A percentile compares a stretch with the other conserved stretches of the same genome.
phyloP scores from a whole-genome alignment of 1,140 invertebrate species.

The Notospermus geniculatus region DNA sequence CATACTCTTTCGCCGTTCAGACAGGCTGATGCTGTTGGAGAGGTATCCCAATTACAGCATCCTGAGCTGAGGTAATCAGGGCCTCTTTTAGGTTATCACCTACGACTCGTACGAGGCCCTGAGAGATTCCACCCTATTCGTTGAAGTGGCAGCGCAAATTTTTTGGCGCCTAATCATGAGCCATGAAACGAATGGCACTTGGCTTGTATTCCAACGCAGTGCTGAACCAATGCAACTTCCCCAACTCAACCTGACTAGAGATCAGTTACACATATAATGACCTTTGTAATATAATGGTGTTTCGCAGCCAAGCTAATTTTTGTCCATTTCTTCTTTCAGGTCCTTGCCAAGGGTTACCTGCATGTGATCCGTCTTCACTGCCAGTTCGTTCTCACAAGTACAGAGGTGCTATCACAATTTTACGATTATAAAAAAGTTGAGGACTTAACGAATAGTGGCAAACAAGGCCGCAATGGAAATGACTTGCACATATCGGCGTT shows the following conservation, averaged over 20 bases:
- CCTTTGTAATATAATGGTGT: not conserved
- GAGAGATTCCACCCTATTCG: too few relatives aligned
- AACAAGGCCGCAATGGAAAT: too few relatives aligned
- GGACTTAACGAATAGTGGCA: not conserved
- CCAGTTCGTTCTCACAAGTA: conserved; percentile 9
- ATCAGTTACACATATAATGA: not conserved
- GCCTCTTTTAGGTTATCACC: too few relatives aligned
- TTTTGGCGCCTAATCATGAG: too few relatives aligned
- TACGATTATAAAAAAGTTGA: conserved; percentile 7
- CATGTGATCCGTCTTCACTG: conserved; percentile 1
- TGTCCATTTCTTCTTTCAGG: not conserved
- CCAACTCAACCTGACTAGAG: not conserved
- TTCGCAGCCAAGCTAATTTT: not conserved
- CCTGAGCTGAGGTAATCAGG: too few relatives aligned
- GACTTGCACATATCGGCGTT: too few relatives aligned
- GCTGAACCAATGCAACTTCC: too few relatives aligned
- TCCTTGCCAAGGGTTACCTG: conserved; percentile 5
- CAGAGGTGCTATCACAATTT: conserved; percentile 4
- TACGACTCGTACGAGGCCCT: not conserved
- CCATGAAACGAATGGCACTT: too few relatives aligned
- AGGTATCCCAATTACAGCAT: not conserved
- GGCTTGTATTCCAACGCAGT: too few relatives aligned
- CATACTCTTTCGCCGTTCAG: not conserved
- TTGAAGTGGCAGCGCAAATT: too few relatives aligned
- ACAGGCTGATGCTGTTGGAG: not conserved